These are phyloP conservation scores for Podarcis siculus DNA, from an alignment of 2,797 vertebrate genomes.

Conservation along the genomic window DNA sequence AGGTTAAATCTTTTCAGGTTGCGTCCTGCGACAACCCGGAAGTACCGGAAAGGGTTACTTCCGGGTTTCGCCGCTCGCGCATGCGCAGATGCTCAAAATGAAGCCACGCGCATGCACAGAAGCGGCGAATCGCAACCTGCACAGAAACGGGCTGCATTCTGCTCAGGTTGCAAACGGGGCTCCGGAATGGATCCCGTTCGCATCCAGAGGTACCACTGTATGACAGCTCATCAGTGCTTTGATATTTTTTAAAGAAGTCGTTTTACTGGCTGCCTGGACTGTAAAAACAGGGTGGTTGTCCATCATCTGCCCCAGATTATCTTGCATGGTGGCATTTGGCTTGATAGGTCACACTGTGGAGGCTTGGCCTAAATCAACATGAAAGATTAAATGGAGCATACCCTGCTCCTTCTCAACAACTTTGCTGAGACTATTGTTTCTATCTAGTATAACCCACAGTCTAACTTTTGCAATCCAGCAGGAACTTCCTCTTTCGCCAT, in stretches of 20 bases:
- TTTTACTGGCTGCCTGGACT: not conserved
- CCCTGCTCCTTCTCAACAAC: not conserved
- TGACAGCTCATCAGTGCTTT: not conserved
- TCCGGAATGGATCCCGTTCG: no score
- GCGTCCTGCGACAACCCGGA: no score
- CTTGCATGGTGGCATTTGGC: not conserved
- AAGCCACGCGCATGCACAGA: no score
- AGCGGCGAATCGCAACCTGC: no score
- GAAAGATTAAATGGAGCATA: not conserved
- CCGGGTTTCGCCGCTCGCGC: no score
- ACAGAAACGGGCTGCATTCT: no score
- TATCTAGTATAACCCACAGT: not conserved
- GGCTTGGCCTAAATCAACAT: not conserved
- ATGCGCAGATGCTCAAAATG: no score
- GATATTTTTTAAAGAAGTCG: no score
- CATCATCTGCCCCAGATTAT: not conserved
- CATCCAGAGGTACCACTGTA: no score
- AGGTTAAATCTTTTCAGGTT: no score
- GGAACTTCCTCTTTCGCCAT: not conserved
- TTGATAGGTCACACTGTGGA: not conserved
- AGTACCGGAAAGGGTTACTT: no score
- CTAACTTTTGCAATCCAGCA: not conserved
- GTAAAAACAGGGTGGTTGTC: not conserved
- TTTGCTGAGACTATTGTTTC: not conserved
- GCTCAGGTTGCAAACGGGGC: no score